phyloP scores from a whole-genome alignment of 2,888 invertebrate genomes.

The Phaedon cochleariae region DNA sequence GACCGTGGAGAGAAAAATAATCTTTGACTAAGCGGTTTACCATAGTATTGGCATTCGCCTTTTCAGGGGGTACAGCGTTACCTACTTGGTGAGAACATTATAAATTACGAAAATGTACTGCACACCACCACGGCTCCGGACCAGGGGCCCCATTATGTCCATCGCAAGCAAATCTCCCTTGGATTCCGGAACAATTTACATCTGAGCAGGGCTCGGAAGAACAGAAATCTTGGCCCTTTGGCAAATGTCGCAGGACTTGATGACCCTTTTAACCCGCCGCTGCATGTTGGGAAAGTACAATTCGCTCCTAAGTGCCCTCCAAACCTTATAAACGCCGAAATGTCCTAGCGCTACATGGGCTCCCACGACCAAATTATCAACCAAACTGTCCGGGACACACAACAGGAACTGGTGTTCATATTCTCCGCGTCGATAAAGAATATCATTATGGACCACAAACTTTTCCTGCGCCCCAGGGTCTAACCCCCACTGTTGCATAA shows the following conservation, averaged over 20 bases:
- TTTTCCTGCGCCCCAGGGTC: too few species aligned
- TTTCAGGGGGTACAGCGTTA: slow-evolving; percentile 6
- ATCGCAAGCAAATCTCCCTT: slow-evolving; percentile 5
- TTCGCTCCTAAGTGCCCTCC: background rate
- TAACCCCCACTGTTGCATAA: background rate
- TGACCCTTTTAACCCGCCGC: slow-evolving; percentile 3
- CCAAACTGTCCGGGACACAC: background rate
- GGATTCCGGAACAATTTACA: slow-evolving; percentile 13
- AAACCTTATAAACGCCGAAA: background rate
- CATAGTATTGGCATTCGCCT: slow-evolving; percentile 7
- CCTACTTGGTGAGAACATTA: background rate
- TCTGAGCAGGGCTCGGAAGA: slow-evolving; percentile 8
- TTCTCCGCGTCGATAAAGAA: too few species aligned
- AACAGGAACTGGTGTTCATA: background rate
- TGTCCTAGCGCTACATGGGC: background rate
- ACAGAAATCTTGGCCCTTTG: slow-evolving; percentile 21
- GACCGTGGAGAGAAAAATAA: slow-evolving; percentile 11
- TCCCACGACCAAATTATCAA: background rate
- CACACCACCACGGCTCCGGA: slow-evolving; percentile 8
- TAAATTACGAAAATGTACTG: background rate
- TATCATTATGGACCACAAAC: background rate
- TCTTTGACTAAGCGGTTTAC: slow-evolving; percentile 1
- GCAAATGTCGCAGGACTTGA: slow-evolving; percentile 9
- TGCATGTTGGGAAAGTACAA: slow-evolving; percentile 14
- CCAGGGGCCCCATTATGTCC: slow-evolving; percentile 12